phyloP scores from a whole-genome alignment of 35 echinoderm and acorn worm genomes.

The Holothuria glaberrima region DNA sequence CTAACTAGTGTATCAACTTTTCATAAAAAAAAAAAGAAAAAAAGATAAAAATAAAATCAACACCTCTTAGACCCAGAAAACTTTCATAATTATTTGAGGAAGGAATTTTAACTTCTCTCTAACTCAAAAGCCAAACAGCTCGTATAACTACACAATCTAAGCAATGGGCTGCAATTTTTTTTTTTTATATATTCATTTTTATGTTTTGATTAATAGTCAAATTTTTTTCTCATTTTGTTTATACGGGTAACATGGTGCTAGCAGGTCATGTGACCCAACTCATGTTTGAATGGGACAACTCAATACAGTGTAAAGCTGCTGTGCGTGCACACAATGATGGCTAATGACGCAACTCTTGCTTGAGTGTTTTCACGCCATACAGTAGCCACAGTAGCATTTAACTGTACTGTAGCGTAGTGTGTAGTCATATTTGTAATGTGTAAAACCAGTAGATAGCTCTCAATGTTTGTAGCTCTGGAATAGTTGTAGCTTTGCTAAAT shows the following conservation, averaged over 20 bases:
- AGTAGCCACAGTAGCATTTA: too few species aligned
- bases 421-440: too few species aligned
- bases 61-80: conserved; percentile 60
- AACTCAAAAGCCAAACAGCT: conserved; percentile 42
- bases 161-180: conserved; percentile 18
- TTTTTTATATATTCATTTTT: conserved; percentile 27
- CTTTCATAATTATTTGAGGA: conserved; percentile 55
- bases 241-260: conserved; percentile 64
- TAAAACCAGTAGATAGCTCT: too few species aligned
- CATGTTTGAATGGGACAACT: conserved; percentile 41
- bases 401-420: too few species aligned
- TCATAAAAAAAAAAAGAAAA: not conserved
- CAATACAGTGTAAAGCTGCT: conserved; percentile 5
- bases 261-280: conserved; percentile 42
- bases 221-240: conserved; percentile 34
- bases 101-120: conserved; percentile 9
- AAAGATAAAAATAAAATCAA: conserved; percentile 22
- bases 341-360: conserved; percentile 28
- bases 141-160: conserved; percentile 37
- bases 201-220: conserved; percentile 26
- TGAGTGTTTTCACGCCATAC: conserved; percentile 2
- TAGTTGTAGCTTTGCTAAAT: too few species aligned
- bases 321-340: conserved; percentile 24
- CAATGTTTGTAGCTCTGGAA: too few species aligned
- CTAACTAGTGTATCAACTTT: too few species aligned